These are phyloP conservation scores for Tragelaphus oryx DNA, from an alignment of 2,797 vertebrate species.

Conservation along the genomic window DNA sequence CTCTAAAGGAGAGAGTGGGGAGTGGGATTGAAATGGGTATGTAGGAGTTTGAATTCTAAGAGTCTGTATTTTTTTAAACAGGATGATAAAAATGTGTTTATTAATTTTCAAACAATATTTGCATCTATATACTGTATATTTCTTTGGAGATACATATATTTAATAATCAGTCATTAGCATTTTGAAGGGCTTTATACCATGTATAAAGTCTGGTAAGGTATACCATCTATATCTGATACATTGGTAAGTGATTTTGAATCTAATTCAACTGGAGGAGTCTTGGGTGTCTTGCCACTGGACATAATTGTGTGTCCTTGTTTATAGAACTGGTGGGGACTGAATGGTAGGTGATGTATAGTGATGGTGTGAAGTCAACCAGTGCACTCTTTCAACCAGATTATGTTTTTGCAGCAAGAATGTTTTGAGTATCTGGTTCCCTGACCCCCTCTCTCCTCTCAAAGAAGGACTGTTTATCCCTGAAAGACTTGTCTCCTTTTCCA, in stretches of 20 bases:
- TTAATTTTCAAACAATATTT: not conserved
- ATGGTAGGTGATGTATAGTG: not conserved
- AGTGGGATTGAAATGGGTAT: too few relatives aligned
- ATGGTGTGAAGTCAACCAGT: not conserved
- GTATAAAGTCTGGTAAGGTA: not conserved
- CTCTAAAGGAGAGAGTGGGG: not conserved
- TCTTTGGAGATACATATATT: not conserved
- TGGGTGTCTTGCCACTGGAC: not conserved
- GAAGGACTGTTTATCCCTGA: not conserved
- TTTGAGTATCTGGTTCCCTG: not conserved
- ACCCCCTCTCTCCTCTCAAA: not conserved
- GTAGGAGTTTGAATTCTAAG: not conserved
- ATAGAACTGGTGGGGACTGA: accelerated
- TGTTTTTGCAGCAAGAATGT: not conserved
- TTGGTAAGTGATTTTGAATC: not conserved
- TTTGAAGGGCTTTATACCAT: not conserved
- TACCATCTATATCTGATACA: not conserved
- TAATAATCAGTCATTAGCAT: not conserved
- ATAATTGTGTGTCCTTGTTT: not conserved
- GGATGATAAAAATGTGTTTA: not conserved
- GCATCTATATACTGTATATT: not conserved
- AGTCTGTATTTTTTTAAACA: not conserved
- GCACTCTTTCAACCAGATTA: not conserved
- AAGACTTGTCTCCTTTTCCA: not conserved
- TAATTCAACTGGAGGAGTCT: not conserved